Evolutionary conservation across 1,140 invertebrate species (phyloP).

Genomic region (Neuroterus valhalla): DNA sequence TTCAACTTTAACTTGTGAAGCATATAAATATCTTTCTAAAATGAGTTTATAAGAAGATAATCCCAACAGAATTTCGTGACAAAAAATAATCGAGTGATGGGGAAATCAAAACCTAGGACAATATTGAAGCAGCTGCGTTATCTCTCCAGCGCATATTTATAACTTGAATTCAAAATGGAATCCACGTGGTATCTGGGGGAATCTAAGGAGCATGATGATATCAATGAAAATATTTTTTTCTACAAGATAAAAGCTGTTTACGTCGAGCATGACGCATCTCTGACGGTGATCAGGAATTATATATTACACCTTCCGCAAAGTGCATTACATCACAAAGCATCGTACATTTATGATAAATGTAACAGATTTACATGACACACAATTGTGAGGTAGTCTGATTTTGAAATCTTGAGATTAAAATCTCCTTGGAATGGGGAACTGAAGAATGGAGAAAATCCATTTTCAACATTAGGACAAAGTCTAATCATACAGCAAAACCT

Average conservation of each 20-base stretch:
- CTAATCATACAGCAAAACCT: no score
- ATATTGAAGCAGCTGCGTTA: background rate
- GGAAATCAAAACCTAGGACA: constrained; percentile 6
- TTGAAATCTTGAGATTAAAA: background rate
- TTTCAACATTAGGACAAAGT: no score
- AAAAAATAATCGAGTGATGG: background rate
- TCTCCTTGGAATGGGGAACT: background rate
- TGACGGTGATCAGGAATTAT: constrained; percentile 18
- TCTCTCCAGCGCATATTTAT: background rate
- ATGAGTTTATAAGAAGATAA: background rate
- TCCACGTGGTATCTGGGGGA: background rate
- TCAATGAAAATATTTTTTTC: constrained; percentile 25
- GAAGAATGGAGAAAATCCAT: background rate
- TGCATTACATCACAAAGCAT: constrained; percentile 15
- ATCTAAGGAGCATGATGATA: background rate
- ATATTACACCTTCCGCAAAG: constrained; percentile 2
- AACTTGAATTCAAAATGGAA: constrained; percentile 5
- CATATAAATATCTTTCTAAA: no score
- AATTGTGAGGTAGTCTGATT: background rate
- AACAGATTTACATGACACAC: constrained; percentile 11
- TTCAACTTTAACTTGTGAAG: background rate
- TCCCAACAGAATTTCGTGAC: no score
- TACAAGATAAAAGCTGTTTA: constrained; percentile 12
- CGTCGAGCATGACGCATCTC: constrained; percentile 22
- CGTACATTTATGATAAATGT: constrained; percentile 21